A percentile compares a stretch with the other conserved stretches of the same genome.
These are phyloP conservation scores for Drosophila arizonae DNA, from an alignment of 1,140 invertebrate genomes.

Conservation along the genomic window DNA sequence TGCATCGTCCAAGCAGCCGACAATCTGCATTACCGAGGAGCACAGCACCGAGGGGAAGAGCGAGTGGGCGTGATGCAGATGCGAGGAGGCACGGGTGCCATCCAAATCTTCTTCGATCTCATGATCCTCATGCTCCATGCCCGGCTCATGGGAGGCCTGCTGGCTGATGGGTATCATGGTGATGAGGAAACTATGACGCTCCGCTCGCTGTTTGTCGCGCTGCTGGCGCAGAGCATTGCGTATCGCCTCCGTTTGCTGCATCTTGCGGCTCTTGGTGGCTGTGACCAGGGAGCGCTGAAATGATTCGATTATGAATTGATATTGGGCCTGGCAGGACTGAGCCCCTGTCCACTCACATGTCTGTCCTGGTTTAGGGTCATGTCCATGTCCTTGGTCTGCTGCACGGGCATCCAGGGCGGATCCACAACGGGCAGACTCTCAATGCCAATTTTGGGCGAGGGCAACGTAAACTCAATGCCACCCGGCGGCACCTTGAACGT, in stretches of 20 bases:
- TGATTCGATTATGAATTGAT: neutral
- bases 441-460: slow-evolving; percentile 98
- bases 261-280: slow-evolving; percentile 98
- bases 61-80: slow-evolving; percentile 93
- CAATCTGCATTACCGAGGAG: slow-evolving; percentile 96
- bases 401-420: slow-evolving; percentile 99
- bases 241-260: slow-evolving; percentile 99
- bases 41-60: slow-evolving; percentile 98
- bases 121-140: slow-evolving; percentile 95
- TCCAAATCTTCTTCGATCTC: slow-evolving; percentile 91
- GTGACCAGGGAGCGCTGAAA: slow-evolving; percentile 96
- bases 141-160: slow-evolving; percentile 98
- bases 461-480: slow-evolving; percentile 98
- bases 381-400: slow-evolving; percentile 99
- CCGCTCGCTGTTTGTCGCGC: slow-evolving; percentile 96
- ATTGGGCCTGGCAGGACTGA: neutral
- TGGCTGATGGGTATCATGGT: slow-evolving; percentile 98
- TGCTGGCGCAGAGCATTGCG: slow-evolving; percentile 96
- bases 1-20: slow-evolving; percentile 97
- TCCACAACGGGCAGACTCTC: slow-evolving; percentile 97
- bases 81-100: slow-evolving; percentile 87
- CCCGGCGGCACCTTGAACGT: slow-evolving; percentile 99
- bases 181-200: slow-evolving; percentile 97
- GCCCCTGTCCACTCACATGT: slow-evolving; percentile 88
- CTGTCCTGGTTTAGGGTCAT: slow-evolving; percentile 99